Evolutionary conservation across 2,888 invertebrate genomes (phyloP).

Genomic region (Pseudolycoriella hygida): DNA sequence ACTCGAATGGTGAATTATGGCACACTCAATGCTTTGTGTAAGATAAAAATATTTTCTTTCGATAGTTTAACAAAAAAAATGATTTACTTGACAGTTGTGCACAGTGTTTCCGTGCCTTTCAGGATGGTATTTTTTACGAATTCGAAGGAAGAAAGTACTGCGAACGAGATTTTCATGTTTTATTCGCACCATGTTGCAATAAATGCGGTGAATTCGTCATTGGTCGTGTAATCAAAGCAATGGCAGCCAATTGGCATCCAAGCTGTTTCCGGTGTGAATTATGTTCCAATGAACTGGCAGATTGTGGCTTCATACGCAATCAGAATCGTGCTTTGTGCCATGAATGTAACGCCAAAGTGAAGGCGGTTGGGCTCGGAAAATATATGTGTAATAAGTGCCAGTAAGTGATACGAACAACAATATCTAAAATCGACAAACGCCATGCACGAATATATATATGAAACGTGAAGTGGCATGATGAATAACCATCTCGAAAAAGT

Average conservation of each 20-base stretch:
- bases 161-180: conserved; percentile 95
- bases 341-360: conserved; percentile 89
- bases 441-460: too few species aligned
- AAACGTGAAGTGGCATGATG: too few species aligned
- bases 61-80: not conserved
- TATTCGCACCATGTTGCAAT: conserved; percentile 87
- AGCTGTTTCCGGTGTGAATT: conserved; percentile 93
- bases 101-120: conserved; percentile 95
- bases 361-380: conserved; percentile 86
- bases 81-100: conserved; percentile 52
- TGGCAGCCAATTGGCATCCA: conserved; percentile 99
- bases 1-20: conserved; percentile 96
- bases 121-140: conserved; percentile 95
- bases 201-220: conserved; percentile 88
- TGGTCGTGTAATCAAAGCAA: conserved; percentile 97
- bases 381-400: conserved; percentile 98
- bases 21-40: conserved; percentile 99
- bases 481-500: too few species aligned
- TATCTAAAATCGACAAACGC: too few species aligned
- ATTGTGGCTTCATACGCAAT: conserved; percentile 92
- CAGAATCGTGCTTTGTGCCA: conserved; percentile 72
- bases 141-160: conserved; percentile 99
- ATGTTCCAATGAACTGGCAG: conserved; percentile 81
- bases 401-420: conserved; percentile 38
- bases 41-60: conserved; percentile 27